A percentile compares a stretch with the other conserved stretches of the same genome.
Evolutionary conservation across 2,888 invertebrate species (phyloP).

Genomic region (Branchipolynoe longqiensis): DNA sequence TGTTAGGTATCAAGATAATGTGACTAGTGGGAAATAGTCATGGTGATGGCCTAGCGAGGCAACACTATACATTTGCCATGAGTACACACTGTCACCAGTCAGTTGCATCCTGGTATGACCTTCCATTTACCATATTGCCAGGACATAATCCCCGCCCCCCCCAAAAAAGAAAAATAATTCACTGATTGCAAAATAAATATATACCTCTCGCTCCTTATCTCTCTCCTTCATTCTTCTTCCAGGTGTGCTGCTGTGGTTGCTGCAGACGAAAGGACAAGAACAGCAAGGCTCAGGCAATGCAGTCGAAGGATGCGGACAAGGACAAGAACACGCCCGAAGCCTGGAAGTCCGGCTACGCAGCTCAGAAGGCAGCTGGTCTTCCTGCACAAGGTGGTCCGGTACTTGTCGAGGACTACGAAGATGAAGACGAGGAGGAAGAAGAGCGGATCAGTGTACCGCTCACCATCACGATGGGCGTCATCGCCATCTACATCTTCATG

Average conservation of each 20-base stretch:
- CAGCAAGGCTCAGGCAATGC: slow-evolving; percentile 33
- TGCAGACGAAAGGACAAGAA: slow-evolving; percentile 70
- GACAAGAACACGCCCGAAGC: slow-evolving; percentile 63
- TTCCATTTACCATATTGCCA: no score
- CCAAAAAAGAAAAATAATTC: not conserved
- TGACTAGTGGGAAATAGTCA: no score
- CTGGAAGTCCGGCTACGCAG: slow-evolving; percentile 65
- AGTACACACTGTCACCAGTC: no score
- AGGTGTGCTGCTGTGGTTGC: slow-evolving; percentile 74
- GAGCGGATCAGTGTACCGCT: slow-evolving; percentile 80
- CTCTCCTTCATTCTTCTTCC: slow-evolving; percentile 74
- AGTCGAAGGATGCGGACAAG: not conserved
- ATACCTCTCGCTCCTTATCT: not conserved
- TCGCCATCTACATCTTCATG: slow-evolving; percentile 80
- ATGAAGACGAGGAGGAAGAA: slow-evolving; percentile 79
- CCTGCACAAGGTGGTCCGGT: slow-evolving; percentile 69
- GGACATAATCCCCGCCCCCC: no score
- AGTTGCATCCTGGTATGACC: no score
- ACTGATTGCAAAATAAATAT: not conserved
- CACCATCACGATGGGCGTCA: slow-evolving; percentile 80
- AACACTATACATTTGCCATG: no score
- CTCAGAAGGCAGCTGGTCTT: slow-evolving; percentile 25
- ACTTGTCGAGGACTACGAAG: slow-evolving; percentile 73
- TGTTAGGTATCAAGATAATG: no score
- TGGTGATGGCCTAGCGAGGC: no score